These are phyloP conservation scores for Chloropsis hardwickii DNA, from an alignment of 2,113 vertebrate species.

Conservation along the genomic window DNA sequence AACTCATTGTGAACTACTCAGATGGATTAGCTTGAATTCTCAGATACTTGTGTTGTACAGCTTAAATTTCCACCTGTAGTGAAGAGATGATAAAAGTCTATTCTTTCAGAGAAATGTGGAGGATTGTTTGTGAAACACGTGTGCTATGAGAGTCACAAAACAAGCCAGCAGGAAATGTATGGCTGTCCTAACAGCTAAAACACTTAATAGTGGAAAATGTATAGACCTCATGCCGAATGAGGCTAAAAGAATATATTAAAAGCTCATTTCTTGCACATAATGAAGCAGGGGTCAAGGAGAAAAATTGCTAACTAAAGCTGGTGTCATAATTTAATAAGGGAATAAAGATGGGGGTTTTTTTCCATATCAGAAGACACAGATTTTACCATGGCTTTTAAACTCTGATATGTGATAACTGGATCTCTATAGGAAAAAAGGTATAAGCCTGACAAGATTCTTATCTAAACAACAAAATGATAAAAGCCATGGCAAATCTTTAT, in stretches of 20 bases:
- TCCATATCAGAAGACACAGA: neutral
- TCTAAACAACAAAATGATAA: neutral
- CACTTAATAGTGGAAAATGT: neutral
- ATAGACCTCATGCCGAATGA: neutral
- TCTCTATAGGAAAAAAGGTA: neutral
- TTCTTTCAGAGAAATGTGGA: neutral
- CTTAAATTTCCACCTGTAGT: neutral
- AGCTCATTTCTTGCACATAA: neutral
- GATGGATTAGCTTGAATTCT: neutral
- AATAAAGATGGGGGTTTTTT: neutral
- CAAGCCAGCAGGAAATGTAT: neutral
- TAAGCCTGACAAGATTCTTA: neutral
- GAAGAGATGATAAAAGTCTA: neutral
- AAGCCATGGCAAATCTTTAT: neutral
- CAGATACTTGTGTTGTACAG: neutral
- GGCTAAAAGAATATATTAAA: neutral
- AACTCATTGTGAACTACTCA: neutral
- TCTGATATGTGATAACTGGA: neutral
- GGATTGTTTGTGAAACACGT: neutral
- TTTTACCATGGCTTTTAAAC: neutral
- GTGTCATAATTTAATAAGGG: neutral
- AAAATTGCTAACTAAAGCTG: neutral
- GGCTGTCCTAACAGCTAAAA: neutral
- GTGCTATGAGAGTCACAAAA: neutral
- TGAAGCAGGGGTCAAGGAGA: neutral